phyloP scores from a whole-genome alignment of 2,113 vertebrate species.

The Prochilodus magdalenae region DNA sequence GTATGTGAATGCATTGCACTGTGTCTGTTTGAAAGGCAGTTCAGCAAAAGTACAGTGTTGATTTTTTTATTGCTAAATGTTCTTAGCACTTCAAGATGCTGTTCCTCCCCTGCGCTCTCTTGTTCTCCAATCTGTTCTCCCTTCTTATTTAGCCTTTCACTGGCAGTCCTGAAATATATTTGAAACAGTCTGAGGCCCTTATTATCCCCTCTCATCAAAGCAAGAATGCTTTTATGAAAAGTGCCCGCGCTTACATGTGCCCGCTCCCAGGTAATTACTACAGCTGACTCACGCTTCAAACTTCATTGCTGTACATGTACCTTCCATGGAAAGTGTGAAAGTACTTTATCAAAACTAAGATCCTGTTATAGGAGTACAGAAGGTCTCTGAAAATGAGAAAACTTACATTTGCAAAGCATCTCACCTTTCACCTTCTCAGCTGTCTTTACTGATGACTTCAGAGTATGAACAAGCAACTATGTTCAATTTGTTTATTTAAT shows the following conservation, averaged over 20 bases:
- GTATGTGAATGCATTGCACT: no score
- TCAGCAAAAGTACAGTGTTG: neutral
- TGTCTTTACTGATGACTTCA: no score
- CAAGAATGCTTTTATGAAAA: slow-evolving; percentile 2
- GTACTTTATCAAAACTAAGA: neutral
- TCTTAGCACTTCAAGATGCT: neutral
- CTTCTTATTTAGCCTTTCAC: neutral
- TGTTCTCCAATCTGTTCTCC: neutral
- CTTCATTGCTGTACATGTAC: neutral
- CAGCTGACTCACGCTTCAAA: neutral
- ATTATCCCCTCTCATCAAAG: neutral
- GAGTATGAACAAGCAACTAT: no score
- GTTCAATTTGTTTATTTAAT: no score
- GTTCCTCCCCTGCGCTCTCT: no score
- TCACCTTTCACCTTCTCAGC: no score
- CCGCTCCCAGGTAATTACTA: neutral
- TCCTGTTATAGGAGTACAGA: no score
- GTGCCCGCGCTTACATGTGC: neutral
- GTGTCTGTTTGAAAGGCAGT: no score
- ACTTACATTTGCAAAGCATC: no score
- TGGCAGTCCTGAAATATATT: neutral
- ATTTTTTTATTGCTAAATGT: neutral
- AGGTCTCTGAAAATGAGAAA: no score
- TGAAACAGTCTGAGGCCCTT: neutral
- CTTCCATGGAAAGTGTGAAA: neutral